Conservation (phyloP, 2,888 invertebrate genomes). For the Agrypnus murinus region DNA sequence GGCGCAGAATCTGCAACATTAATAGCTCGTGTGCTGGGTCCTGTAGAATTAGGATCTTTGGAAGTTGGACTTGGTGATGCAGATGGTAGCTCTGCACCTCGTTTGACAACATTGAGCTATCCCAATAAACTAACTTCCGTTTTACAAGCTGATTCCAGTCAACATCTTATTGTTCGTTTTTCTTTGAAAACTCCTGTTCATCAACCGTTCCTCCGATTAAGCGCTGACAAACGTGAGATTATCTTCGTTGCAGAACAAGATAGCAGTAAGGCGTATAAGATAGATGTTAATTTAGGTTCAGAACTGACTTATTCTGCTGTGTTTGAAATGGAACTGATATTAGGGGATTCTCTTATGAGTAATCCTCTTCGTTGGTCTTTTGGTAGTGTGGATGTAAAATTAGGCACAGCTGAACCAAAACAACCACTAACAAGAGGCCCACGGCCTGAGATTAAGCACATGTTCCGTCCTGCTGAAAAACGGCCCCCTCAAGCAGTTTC, state of each 20-base stretch:
- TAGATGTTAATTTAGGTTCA: conserved; percentile 87
- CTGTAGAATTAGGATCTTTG: conserved; percentile 83
- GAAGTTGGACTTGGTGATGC: conserved; percentile 93
- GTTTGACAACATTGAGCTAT: conserved; percentile 81
- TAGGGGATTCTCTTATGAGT: conserved; percentile 93
- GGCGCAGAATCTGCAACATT: conserved; percentile 74
- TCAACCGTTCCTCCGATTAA: conserved; percentile 90
- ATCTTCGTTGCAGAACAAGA: conserved; percentile 96
- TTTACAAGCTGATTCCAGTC: conserved; percentile 91
- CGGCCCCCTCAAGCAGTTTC: conserved; percentile 92
- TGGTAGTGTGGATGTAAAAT: conserved; percentile 85
- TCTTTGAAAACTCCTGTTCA: conserved; percentile 84
- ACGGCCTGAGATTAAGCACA: conserved; percentile 81
- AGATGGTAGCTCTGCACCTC: conserved; percentile 90
- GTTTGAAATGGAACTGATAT: conserved; percentile 87
- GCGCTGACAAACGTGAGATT: conserved; percentile 84
- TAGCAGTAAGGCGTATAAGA: conserved; percentile 83
- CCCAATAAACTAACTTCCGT: conserved; percentile 81
- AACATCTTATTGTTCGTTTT: conserved; percentile 88
- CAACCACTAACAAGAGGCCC: conserved; percentile 68
- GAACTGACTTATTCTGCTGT: conserved; percentile 87
- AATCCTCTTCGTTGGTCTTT: conserved; percentile 93
- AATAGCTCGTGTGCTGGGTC: conserved; percentile 82
- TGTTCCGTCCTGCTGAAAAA: conserved; percentile 93
- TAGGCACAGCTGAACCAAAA: conserved; percentile 68